Evolutionary conservation across 2,113 vertebrate species (phyloP).

Genomic region (Prochilodus magdalenae): DNA sequence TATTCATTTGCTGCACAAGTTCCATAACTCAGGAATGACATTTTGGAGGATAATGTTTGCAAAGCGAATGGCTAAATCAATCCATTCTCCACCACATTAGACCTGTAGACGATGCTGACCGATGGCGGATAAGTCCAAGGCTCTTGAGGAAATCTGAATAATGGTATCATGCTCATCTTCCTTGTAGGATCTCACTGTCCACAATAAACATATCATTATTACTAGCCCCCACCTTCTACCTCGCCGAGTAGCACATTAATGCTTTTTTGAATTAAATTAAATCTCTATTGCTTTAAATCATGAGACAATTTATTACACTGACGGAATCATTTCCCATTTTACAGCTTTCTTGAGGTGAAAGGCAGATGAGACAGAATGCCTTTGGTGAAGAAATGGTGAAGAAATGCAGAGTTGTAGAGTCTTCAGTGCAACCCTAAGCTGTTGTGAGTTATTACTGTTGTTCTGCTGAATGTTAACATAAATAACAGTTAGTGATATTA

Average conservation of each 20-base stretch:
- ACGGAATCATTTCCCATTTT: slow-evolving; percentile 50
- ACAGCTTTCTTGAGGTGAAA: slow-evolving; percentile 50
- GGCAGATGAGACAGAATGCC: slow-evolving; percentile 42
- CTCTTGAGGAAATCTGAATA: not conserved
- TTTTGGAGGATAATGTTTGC: not conserved
- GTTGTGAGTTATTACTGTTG: not conserved
- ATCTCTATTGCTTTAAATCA: slow-evolving; percentile 59
- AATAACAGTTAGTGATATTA: no score
- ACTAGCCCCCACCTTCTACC: slow-evolving; percentile 20
- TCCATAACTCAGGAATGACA: not conserved
- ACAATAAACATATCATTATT: slow-evolving; percentile 38
- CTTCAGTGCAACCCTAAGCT: not conserved
- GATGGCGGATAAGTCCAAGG: not conserved
- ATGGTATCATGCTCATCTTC: not conserved
- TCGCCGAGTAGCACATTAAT: slow-evolving; percentile 52
- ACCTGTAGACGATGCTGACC: slow-evolving; percentile 1
- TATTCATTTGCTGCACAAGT: slow-evolving; percentile 5
- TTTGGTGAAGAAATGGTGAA: slow-evolving; percentile 49
- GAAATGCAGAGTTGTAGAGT: not conserved
- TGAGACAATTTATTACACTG: slow-evolving; percentile 49
- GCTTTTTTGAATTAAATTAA: slow-evolving; percentile 57
- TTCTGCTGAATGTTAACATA: no score
- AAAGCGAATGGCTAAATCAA: slow-evolving; percentile 12
- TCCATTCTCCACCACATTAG: not conserved
- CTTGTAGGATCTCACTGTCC: slow-evolving; percentile 31